Base-by-base conservation (phyloP, 2,888 invertebrate genomes). In the Hofmannophila pseudospretella region DNA sequence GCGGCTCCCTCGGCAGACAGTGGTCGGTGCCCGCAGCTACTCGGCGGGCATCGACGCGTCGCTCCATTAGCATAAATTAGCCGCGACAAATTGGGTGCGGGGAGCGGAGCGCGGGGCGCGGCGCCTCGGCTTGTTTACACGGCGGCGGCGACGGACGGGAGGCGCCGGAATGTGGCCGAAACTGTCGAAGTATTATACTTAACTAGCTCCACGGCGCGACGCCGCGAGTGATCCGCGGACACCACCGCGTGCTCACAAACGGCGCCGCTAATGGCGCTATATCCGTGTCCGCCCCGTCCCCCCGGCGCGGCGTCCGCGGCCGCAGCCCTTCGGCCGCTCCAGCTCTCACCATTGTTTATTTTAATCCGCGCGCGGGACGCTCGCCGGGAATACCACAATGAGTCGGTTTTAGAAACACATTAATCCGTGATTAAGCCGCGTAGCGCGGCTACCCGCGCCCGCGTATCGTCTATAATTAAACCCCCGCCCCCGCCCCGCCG, bases 41-140 rank as follows among this genome's bases (percentile, higher is more conserved):
- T 3, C 3, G 4, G 19, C 19, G 7, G 29, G 51, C 55, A 53
- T 58, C 55, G 53, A 55, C 59, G 56, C 67, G 65, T 70, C 72
- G 58, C 58, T 73, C 76, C 80, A 78, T 79, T 79, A 79, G 72
- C 73, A 68, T 78, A 75, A 79, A 80, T 73, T 67, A 75, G 64
- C 63, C 44, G 57, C 63, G 77, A 78, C 78, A 72, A 78, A 80
- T 78, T 64, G 62, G 56, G 51, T 50, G 51, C 46, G 45, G 50
- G 41, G 47, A 42, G 49, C 54, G 43, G 34, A 39, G 36, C 39
- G 49, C 44, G 54, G 45, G 35, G 40, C 39, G 47, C 62, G 57
- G 61, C 54, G 56, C 67, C 65, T 57, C 47, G 53, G 64, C 51
- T 49, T 58, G 66, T 73, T 67, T 69, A 60, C 10, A 65, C 57